Conservation (phyloP, 2,888 invertebrate genomes). For the Gandaritis pyraliata region DNA sequence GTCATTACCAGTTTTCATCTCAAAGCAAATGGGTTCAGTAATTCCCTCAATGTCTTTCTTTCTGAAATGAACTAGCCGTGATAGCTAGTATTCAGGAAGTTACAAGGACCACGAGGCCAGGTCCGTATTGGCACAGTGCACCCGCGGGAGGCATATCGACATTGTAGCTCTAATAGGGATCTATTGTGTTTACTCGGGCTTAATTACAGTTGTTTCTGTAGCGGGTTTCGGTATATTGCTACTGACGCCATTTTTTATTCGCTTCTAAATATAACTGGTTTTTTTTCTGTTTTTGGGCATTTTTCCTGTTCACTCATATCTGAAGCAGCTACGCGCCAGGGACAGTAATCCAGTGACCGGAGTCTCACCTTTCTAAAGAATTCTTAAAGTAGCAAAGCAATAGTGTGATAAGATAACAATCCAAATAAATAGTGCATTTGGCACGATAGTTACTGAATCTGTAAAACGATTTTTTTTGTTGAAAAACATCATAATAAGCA, state of each 20-base stretch:
- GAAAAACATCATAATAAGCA: no score
- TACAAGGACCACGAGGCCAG: constrained; percentile 31
- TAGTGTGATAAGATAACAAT: no score
- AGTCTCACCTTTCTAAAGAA: no score
- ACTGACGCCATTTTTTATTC: constrained; percentile 30
- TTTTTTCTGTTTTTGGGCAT: neutral
- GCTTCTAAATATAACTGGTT: constrained; percentile 21
- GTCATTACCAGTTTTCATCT: constrained; percentile 4
- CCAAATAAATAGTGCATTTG: no score
- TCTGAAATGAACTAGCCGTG: constrained; percentile 18
- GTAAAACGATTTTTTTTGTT: no score
- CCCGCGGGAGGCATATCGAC: constrained; percentile 65
- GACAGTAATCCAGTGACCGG: no score
- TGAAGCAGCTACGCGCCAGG: no score
- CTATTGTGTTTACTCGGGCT: constrained; percentile 64
- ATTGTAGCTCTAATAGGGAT: constrained; percentile 67
- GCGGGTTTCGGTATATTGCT: constrained; percentile 18
- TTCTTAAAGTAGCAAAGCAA: no score
- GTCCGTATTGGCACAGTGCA: constrained; percentile 47
- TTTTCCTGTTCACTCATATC: neutral
- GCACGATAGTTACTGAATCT: no score
- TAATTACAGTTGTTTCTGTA: constrained; percentile 51
- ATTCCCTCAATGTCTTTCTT: constrained; percentile 11
- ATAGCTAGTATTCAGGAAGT: constrained; percentile 34
- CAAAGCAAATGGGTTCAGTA: constrained; percentile 10